Evolutionary conservation across 2,113 vertebrate genomes (phyloP).

Genomic region (Salvelinus sp.): DNA sequence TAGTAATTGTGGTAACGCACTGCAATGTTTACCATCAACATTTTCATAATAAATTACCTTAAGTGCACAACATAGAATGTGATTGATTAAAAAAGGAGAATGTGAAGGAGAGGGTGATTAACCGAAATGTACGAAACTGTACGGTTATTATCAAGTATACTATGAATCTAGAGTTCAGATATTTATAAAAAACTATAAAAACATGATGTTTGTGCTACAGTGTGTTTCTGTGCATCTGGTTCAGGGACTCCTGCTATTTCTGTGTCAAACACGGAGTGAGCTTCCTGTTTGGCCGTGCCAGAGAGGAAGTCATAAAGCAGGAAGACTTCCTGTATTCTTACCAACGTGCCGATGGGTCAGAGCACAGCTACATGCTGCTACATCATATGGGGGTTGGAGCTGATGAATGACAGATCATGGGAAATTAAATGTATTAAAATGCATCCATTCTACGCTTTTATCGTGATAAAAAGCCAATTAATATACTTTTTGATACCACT

Average conservation of each 20-base stretch:
- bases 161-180: too few relatives aligned
- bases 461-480: too few relatives aligned
- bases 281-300: constrained; percentile 56
- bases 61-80: background rate
- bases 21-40: background rate
- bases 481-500: too few relatives aligned
- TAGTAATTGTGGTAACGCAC: background rate
- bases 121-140: too few relatives aligned
- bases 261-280: constrained; percentile 42
- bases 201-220: background rate
- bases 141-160: too few relatives aligned
- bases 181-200: too few relatives aligned
- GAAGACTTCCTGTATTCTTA: constrained; percentile 74
- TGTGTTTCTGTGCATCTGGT: constrained; percentile 37
- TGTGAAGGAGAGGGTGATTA: background rate
- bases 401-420: too few relatives aligned
- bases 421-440: constrained; percentile 25
- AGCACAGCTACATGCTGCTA: constrained; percentile 4
- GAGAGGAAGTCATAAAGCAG: constrained; percentile 75
- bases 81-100: background rate
- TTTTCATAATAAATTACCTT: background rate
- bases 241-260: constrained; percentile 52
- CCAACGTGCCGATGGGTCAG: constrained; percentile 26
- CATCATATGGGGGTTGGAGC: constrained; percentile 1
- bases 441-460: too few relatives aligned